Percentiles rank a stretch among this genome's conserved stretches.
Evolutionary conservation across 2,888 invertebrate species (phyloP).

Genomic region (Girardia tigrina): DNA sequence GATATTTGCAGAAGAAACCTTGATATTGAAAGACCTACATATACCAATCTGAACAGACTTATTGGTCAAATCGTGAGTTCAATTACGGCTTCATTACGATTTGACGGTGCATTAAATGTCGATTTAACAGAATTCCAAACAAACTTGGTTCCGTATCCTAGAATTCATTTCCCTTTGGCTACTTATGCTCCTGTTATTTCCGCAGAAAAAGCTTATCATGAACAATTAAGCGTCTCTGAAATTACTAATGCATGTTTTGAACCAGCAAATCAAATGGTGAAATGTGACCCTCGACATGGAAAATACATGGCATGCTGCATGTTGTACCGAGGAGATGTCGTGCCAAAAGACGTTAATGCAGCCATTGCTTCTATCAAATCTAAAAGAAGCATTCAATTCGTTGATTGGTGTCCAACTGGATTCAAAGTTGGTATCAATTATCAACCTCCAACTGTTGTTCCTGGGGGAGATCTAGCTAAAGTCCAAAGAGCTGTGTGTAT

Average conservation of each 20-base stretch:
- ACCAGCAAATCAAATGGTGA: constrained; percentile 43
- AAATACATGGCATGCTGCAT: constrained; percentile 40
- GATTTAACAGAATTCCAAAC: constrained; percentile 53
- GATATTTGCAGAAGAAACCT: constrained; percentile 60
- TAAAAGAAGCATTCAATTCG: constrained; percentile 65
- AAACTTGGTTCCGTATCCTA: constrained; percentile 45
- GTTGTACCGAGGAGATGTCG: constrained; percentile 39
- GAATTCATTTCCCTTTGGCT: constrained; percentile 73
- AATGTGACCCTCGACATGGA: constrained; percentile 39
- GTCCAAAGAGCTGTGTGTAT: constrained; percentile 52
- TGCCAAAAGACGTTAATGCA: constrained; percentile 43
- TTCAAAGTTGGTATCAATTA: constrained; percentile 56
- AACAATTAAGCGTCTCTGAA: constrained; percentile 42
- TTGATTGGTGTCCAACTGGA: constrained; percentile 68
- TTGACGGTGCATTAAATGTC: constrained; percentile 52
- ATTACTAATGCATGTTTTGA: constrained; percentile 44
- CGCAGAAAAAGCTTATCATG: constrained; percentile 43
- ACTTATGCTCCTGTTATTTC: constrained; percentile 55
- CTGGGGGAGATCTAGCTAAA: constrained; percentile 63
- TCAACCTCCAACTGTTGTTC: constrained; percentile 53
- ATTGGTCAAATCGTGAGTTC: constrained; percentile 66
- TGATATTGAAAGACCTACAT: constrained; percentile 68
- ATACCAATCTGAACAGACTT: constrained; percentile 75
- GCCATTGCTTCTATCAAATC: constrained; percentile 66
- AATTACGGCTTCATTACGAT: constrained; percentile 50